Evolutionary conservation across 1,140 invertebrate species (phyloP).

Genomic region (Tetramorium alpestre): DNA sequence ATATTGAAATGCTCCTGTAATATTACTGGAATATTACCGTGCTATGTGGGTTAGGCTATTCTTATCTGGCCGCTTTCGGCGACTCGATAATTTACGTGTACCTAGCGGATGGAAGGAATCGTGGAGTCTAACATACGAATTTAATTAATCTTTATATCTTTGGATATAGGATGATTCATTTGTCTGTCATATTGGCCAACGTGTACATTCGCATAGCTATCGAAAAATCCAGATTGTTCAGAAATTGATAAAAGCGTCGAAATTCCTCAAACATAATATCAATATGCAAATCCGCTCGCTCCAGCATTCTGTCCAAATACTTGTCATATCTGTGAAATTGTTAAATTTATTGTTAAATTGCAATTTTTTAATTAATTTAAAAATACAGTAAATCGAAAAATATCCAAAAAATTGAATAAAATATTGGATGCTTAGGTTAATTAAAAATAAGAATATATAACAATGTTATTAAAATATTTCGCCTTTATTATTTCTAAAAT

Average conservation of each 20-base stretch:
- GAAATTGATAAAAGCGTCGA: constrained; percentile 97
- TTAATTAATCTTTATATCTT: constrained; percentile 88
- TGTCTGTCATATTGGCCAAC: no score
- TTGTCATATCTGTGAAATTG: constrained; percentile 89
- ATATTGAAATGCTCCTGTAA: no score
- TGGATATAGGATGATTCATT: constrained; percentile 98
- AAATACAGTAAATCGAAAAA: not conserved
- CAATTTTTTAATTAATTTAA: not conserved
- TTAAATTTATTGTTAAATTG: not conserved
- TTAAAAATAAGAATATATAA: not conserved
- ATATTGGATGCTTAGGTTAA: not conserved
- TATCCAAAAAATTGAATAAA: not conserved
- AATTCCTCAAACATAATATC: constrained; percentile 98
- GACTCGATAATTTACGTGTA: no score
- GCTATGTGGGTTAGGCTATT: no score
- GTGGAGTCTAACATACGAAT: no score
- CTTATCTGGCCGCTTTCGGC: no score
- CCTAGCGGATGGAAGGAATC: no score
- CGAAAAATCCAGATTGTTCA: constrained; percentile 98
- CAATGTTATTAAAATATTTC: not conserved
- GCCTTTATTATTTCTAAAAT: not conserved
- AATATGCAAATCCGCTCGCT: constrained; percentile 90
- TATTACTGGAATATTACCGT: no score
- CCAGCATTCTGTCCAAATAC: constrained; percentile 92
- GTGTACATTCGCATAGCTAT: constrained; percentile 99